These are phyloP conservation scores for Cyclophora albipunctata DNA, from an alignment of 2,888 invertebrate genomes.

Conservation along the genomic window DNA sequence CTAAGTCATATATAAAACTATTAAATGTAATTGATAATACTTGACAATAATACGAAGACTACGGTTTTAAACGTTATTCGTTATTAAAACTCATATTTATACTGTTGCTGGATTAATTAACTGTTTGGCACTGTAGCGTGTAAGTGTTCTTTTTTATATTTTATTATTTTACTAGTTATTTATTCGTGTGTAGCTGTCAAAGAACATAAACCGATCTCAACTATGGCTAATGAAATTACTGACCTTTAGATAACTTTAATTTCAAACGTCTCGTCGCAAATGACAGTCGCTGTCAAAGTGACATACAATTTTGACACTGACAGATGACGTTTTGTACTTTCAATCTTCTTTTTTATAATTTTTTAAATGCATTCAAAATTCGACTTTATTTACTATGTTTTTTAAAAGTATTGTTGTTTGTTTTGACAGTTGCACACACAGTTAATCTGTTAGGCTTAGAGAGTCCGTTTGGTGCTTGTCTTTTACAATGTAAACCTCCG, in stretches of 20 bases:
- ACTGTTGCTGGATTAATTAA: background rate
- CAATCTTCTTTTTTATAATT: background rate
- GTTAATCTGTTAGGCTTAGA: constrained; percentile 28
- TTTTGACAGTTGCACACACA: constrained; percentile 9
- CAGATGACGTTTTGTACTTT: background rate
- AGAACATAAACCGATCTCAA: background rate
- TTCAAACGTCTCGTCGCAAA: background rate
- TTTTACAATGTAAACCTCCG: constrained; percentile 33
- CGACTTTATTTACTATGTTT: too few species aligned
- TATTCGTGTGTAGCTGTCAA: constrained; percentile 12
- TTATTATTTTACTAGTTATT: constrained; percentile 15
- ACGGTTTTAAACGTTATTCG: background rate
- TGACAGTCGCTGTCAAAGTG: background rate
- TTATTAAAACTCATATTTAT: background rate
- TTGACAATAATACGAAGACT: constrained; percentile 13
- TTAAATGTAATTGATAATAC: background rate
- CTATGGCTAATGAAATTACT: background rate
- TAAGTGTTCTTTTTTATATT: constrained; percentile 4
- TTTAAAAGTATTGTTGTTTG: too few species aligned
- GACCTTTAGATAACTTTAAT: background rate
- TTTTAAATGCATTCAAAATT: too few species aligned
- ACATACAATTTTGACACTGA: background rate
- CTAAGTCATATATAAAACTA: too few species aligned
- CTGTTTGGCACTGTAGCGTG: constrained; percentile 8
- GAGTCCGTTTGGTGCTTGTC: constrained; percentile 48